Evolutionary conservation across 2,797 vertebrate genomes (phyloP).

Genomic region (Enteromius argenteus): DNA sequence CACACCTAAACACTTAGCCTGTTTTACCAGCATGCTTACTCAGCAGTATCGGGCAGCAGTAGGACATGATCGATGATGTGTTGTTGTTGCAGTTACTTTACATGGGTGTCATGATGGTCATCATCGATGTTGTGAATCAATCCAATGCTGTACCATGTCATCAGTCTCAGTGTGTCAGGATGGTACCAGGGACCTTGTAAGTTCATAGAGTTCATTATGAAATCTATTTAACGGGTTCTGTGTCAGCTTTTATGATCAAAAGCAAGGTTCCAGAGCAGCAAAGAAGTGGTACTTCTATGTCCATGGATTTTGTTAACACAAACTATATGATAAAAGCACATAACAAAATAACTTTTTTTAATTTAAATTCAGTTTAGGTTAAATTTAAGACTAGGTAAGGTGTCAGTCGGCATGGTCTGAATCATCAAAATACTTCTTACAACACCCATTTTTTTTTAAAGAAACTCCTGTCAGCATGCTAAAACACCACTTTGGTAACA

Average conservation of each 20-base stretch:
- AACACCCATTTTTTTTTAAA: not conserved
- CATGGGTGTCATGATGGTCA: slow-evolving; percentile 51
- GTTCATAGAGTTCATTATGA: slow-evolving; percentile 1
- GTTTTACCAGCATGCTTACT: slow-evolving; percentile 33
- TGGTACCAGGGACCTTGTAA: not conserved
- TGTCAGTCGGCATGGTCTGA: not conserved
- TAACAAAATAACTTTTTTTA: not conserved
- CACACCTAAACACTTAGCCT: not conserved
- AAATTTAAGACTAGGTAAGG: not conserved
- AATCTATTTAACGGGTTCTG: not conserved
- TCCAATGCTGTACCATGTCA: slow-evolving; percentile 17
- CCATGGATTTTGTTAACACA: not conserved
- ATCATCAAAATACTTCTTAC: not conserved
- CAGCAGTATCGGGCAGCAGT: slow-evolving; percentile 35
- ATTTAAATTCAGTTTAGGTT: not conserved
- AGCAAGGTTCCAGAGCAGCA: not conserved
- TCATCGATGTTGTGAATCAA: slow-evolving; percentile 53
- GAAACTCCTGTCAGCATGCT: not conserved
- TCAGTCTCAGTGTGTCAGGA: slow-evolving; percentile 23
- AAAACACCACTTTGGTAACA: not conserved
- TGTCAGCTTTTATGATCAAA: not conserved
- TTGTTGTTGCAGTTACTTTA: slow-evolving; percentile 37
- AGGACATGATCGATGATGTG: slow-evolving; percentile 47
- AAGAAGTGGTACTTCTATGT: not conserved
- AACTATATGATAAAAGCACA: not conserved